Evolutionary conservation across 2,113 vertebrate species (phyloP), one percentile per base, ranked within the genome.

Genomic region (Poicephalus gulielmi): DNA sequence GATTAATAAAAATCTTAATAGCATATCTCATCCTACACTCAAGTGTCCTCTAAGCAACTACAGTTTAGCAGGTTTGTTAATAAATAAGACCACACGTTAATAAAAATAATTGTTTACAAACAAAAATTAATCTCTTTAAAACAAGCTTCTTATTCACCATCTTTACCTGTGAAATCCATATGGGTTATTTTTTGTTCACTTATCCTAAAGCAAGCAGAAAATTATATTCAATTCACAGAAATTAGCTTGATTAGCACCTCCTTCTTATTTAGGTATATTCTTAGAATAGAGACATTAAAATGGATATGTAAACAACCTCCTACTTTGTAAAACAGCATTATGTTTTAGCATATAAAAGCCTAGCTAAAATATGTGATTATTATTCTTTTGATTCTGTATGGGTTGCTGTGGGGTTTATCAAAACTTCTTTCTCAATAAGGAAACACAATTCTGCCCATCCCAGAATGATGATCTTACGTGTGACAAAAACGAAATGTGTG

Each of bases 61-160:
- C 28, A 81, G 37, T 76, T 94, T 74, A 83, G 10, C 69, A 68
- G 13, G 12, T 55, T 93, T 91, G 5, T 68, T 74, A 71, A 28
- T 92, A 94, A 80, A 66, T 37, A 90, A 75, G 87, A 66, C 39
- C 5, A 86, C 39, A 49, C 52, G 17, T 93, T 46, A 92, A 84
- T 75, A 85, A 95, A 90, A 91, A 78, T 63, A 62, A 30, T 76
- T 93, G 84, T 90, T 97, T 94, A 81, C 7, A 87, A 93, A 89
- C 83, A 74, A 17, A 94, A 88, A 92, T 74, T 33, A 77, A 50
- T 80, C 9, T 85, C 60, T 59, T 91, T 33, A 68, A 94, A 96
- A 59, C 30, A 92, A 92, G 9, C 11, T 94, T n/a, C 71, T 77
- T 57, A 75, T 10, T 68, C 49, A 62, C 17, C 30, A 89, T 13